Base-by-base conservation (phyloP, 35 echinoderm and acorn worm species). In the Amphiura filiformis region DNA sequence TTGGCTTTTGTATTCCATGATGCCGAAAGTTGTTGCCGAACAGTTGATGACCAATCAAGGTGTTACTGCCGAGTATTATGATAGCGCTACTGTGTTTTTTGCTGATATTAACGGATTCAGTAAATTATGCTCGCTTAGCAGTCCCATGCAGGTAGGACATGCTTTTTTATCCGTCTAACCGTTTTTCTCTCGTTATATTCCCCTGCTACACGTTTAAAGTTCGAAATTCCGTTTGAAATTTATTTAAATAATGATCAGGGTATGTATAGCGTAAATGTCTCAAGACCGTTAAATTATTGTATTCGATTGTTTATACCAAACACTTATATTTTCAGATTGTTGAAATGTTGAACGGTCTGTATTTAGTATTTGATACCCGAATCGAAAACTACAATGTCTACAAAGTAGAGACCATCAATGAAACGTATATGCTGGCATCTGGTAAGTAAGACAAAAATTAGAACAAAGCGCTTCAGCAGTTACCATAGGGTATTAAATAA, bases 361-460 rank as follows among this genome's bases (percentile, higher is more conserved):
- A 93, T 32, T 37, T 93, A 41, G 81, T 93, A 13, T 93, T 93
- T 34, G 91, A 93, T 70, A 89, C 91, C 7, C 80, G 91, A 22
- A 93, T 93, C 32, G 91, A 93, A 39, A 80, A 88, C 22, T 88
- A 93, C 39, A 83, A 93, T 35, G 91, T 93, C 12, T 93, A 93
- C 70, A 93, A 93, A 41, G 91, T 93, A 22, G 91, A 93, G 56
- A 93, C 91, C 0, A 88, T 93, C 86, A 93, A 93, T 49, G 92
- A 93, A 39, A 93, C 92, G 5, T 93, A 93, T 76, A 93, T 93
- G 88, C 49, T 90, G 35, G 92, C 92, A 34, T 89, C 92, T 3
- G 92, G 92, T 93, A 81, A 57, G 85, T 80, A 9, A 84, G 13
- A 28, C 5, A 13, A 30, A 31, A 5, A 77, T 13, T 31, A n/a